These are phyloP conservation scores for Epinotia ramella DNA, from an alignment of 2,888 invertebrate genomes.

Conservation along the genomic window DNA sequence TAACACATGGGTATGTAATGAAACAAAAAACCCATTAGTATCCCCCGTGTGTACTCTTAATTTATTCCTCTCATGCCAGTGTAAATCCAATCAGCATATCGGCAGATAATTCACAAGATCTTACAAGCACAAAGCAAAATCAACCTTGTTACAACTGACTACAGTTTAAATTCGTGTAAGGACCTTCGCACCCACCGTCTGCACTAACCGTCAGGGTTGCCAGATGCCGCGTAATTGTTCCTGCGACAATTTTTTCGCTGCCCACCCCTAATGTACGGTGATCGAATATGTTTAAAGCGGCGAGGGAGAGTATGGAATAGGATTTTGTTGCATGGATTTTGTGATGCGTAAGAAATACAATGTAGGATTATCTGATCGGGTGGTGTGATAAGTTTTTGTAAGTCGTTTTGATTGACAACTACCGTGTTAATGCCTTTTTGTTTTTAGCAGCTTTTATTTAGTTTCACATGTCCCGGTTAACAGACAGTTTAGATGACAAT, in stretches of 20 bases:
- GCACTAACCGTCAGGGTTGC: slow-evolving; percentile 58
- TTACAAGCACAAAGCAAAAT: background rate
- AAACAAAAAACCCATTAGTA: slow-evolving; percentile 45
- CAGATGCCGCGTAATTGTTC: slow-evolving; percentile 84
- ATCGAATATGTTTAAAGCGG: slow-evolving; percentile 81
- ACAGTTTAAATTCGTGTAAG: background rate
- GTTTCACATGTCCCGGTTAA: no score
- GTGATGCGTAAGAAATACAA: slow-evolving; percentile 18
- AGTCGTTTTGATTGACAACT: slow-evolving; percentile 21
- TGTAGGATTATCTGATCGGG: slow-evolving; percentile 17
- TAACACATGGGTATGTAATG: slow-evolving; percentile 38
- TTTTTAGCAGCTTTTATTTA: no score
- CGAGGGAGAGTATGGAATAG: slow-evolving; percentile 50
- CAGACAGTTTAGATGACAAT: no score
- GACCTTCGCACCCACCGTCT: slow-evolving; percentile 8
- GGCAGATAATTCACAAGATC: slow-evolving; percentile 52
- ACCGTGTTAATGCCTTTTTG: background rate
- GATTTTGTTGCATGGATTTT: slow-evolving; percentile 9
- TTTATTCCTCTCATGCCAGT: slow-evolving; percentile 60
- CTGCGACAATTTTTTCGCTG: slow-evolving; percentile 79
- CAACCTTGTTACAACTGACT: background rate
- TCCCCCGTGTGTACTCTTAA: slow-evolving; percentile 52
- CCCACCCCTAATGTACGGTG: slow-evolving; percentile 65
- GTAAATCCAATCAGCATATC: slow-evolving; percentile 83
- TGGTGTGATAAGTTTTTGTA: slow-evolving; percentile 13